Evolutionary conservation across 2,797 vertebrate species (phyloP).

Genomic region (Sebastes kiyomatsui): DNA sequence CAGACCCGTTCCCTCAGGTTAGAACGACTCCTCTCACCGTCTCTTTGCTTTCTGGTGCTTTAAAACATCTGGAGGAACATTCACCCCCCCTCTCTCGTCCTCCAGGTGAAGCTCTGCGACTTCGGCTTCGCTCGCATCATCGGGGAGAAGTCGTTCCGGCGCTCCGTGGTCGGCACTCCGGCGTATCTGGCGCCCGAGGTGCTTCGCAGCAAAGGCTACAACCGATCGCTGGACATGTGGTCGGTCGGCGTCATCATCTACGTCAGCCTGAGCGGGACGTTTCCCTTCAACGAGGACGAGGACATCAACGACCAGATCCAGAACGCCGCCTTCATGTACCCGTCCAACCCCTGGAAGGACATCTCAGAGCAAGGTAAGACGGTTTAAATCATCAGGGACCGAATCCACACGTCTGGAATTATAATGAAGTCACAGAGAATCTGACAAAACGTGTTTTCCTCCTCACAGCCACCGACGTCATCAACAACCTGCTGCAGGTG

Average conservation of each 20-base stretch:
- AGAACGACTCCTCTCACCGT: background rate
- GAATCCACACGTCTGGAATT: too few species aligned
- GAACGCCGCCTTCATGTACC: slow-evolving; percentile 98
- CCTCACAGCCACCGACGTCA: slow-evolving; percentile 90
- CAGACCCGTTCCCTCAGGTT: slow-evolving; percentile 84
- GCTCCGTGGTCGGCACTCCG: slow-evolving; percentile 94
- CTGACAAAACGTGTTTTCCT: background rate
- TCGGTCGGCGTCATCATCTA: slow-evolving; percentile 96
- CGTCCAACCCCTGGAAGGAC: slow-evolving; percentile 92
- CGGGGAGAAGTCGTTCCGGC: slow-evolving; percentile 95
- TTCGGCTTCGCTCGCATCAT: slow-evolving; percentile 97
- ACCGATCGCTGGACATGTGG: slow-evolving; percentile 97
- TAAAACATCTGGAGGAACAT: background rate
- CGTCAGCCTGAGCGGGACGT: slow-evolving; percentile 95
- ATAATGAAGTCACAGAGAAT: too few species aligned
- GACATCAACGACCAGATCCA: slow-evolving; percentile 97
- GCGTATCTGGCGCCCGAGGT: slow-evolving; percentile 94
- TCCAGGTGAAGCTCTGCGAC: slow-evolving; percentile 96
- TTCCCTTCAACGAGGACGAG: slow-evolving; percentile 96
- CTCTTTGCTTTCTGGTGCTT: background rate
- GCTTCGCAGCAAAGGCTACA: slow-evolving; percentile 95
- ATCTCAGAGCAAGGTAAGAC: slow-evolving; percentile 81
- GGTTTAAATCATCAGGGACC: too few species aligned
- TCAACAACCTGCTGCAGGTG: slow-evolving; percentile 96
- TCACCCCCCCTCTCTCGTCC: background rate